Evolutionary conservation across 2,113 vertebrate species (phyloP), one percentile per base, ranked within the genome.

Genomic region (Leptobrachium leishanense): DNA sequence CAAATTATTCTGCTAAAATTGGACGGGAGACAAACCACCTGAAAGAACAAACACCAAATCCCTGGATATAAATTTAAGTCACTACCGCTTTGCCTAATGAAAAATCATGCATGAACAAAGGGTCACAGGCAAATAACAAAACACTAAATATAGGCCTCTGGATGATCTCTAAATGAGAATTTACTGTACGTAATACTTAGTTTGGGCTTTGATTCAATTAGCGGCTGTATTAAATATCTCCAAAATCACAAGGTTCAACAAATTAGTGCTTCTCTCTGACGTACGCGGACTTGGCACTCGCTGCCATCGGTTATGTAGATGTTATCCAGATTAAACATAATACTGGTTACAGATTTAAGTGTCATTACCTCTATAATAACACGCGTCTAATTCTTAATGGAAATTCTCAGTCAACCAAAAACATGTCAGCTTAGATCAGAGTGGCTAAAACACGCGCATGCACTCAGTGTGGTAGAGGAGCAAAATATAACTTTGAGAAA

Each of bases 151-250:
- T 80, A 68, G 43, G 15, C 11, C 12, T 57, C 40, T 73, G 71
- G 74, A 67, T 67, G 57, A 74, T 80, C 40, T 39, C 77, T 46
- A 68, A 68, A 73, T 46, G 13, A 39, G 64, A 63, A 80, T 59
- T 74, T 80, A 80, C 71, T 68, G 71, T 80, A 74, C 62, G 55
- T 68, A 80, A 79, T 66, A 55, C 59, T 59, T 72, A 72, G 44
- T 74, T 74, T 68, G 53, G 70, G 53, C 59, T 68, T 68, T 55
- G 68, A 74, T 74, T 80, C 71, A 74, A 74, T 80, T 80, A 80
- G 64, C 77, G 39, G 62, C 71, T 59, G 57, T 80, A 80, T 80
- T 80, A 80, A 74, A 74, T 73, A 79, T 79, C 77, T 79, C 69
- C 46, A 69, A 74, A 74, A 80, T 80, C 77, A 80, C 70, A 80